Evolutionary conservation across 53 echinoderm and acorn worm genomes (phyloP), one percentile per base, ranked within the genome.

Genomic region (Apostichopus leukothele): DNA sequence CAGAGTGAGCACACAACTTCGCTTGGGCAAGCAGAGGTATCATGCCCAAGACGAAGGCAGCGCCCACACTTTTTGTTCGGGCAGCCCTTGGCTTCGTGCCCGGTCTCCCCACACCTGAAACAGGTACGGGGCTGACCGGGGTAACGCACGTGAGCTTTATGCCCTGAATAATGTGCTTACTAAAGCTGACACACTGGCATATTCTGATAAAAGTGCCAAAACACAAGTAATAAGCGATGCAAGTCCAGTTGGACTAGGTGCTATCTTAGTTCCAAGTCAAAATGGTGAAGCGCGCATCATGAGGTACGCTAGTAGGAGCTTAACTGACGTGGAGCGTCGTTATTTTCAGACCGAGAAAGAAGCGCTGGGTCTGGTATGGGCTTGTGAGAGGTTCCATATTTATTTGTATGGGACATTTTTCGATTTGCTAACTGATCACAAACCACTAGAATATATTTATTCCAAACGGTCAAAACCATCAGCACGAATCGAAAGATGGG

Each of bases 201-300:
- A 94, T 87, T 94, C 68, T 90, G 91, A 93, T 51, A 55, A 55
- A 55, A 55, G 0, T 6, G 55, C 55, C 9, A 9, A 55, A 55
- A 92, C 88, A 19, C 18, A 92, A 67, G 91, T 90, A 5, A 87
- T 92, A 26, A 90, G 79, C n/a, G 94, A 94, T 13, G 94, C 91
- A 5, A 94, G 92, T 71, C 89, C 89, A 76, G 94, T 94, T 12
- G 92, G 94, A 7, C 79, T 94, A 51, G 94, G 92, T 20, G 94
- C 94, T 1, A 88, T 94, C 0, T 52, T 94, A 50, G 87, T 91
- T 14, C 89, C 0, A 25, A 25, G 0, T 25, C 25, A 25, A 25
- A 25, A 25, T 25, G 60, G 60, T 60, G 60, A 60, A 60, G 12
- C 12, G 8, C 60, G 60, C 60, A 60, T 60, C 60, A 60, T 60